Evolutionary conservation across 1,140 invertebrate genomes (phyloP).

Genomic region (Daktulosphaira vitifoliae): DNA sequence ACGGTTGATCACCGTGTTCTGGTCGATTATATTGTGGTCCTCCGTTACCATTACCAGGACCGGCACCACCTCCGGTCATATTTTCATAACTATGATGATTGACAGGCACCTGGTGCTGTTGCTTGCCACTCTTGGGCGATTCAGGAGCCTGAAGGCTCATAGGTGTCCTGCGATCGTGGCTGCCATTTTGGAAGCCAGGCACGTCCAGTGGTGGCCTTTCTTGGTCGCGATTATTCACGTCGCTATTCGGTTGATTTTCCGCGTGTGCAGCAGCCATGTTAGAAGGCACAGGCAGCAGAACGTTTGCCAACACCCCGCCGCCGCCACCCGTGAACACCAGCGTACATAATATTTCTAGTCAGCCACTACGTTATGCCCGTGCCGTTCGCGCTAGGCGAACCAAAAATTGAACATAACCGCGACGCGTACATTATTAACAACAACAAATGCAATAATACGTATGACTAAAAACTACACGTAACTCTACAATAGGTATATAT

Average conservation of each 20-base stretch:
- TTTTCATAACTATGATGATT: conserved; percentile 17
- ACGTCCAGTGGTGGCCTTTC: conserved; percentile 21
- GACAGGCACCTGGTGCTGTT: conserved; percentile 16
- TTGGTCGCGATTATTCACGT: conserved; percentile 28
- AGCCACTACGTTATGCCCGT: conserved; percentile 11
- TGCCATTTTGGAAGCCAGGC: conserved; percentile 27
- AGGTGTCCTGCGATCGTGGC: conserved; percentile 27
- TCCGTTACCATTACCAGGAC: background rate
- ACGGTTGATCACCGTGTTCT: conserved; percentile 17
- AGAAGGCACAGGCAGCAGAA: conserved; percentile 24
- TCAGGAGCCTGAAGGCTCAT: conserved; percentile 17
- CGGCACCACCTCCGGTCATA: conserved; percentile 1
- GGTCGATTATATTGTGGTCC: conserved; percentile 7
- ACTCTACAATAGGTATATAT: too few relatives aligned
- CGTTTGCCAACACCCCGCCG: conserved; percentile 32
- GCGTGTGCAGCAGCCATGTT: conserved; percentile 22
- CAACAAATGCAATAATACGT: background rate
- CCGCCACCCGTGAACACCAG: conserved; percentile 26
- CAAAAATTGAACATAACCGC: conserved; percentile 20
- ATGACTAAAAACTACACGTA: too few relatives aligned
- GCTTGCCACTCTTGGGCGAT: conserved; percentile 22
- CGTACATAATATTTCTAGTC: conserved; percentile 20
- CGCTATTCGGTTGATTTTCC: conserved; percentile 18
- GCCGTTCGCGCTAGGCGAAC: conserved; percentile 23
- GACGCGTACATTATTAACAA: background rate